These are phyloP conservation scores for Dichetophora obliterata DNA, from an alignment of 2,888 invertebrate species.

Conservation along the genomic window DNA sequence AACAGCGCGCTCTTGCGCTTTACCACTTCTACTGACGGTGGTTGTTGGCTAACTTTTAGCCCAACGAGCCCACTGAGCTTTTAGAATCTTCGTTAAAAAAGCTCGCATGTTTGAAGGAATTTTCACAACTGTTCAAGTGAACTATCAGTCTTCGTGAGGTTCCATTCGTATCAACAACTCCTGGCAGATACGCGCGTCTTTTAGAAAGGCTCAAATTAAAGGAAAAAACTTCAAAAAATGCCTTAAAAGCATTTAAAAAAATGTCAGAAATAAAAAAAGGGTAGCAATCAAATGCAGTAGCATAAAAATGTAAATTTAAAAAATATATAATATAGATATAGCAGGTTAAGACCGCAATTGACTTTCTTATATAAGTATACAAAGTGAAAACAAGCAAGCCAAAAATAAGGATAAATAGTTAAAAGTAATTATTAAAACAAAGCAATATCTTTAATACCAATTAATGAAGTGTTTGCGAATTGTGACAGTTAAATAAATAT, in stretches of 20 bases:
- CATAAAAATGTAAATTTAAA: background rate
- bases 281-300: background rate
- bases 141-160: slow-evolving; percentile 53
- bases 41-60: background rate
- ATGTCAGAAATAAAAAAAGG: background rate
- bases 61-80: slow-evolving; percentile 21
- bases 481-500: background rate
- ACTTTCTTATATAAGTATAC: slow-evolving; percentile 24
- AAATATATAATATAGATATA: background rate
- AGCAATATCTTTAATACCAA: slow-evolving; percentile 32
- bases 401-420: background rate
- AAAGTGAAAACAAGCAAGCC: slow-evolving; percentile 1
- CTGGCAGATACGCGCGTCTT: slow-evolving; percentile 30
- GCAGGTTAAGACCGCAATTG: background rate
- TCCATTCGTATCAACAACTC: slow-evolving; percentile 51
- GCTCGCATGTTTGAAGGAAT: slow-evolving; percentile 38
- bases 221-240: slow-evolving; percentile 21
- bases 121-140: slow-evolving; percentile 31
- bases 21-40: background rate
- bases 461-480: background rate
- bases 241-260: background rate
- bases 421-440: background rate
- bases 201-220: background rate
- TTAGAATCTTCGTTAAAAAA: slow-evolving; percentile 45
- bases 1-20: slow-evolving; percentile 27